A percentile compares a stretch with the other conserved stretches of the same genome.
phyloP scores from a whole-genome alignment of 2,113 vertebrate species.

The Ageneiosus marmoratus region DNA sequence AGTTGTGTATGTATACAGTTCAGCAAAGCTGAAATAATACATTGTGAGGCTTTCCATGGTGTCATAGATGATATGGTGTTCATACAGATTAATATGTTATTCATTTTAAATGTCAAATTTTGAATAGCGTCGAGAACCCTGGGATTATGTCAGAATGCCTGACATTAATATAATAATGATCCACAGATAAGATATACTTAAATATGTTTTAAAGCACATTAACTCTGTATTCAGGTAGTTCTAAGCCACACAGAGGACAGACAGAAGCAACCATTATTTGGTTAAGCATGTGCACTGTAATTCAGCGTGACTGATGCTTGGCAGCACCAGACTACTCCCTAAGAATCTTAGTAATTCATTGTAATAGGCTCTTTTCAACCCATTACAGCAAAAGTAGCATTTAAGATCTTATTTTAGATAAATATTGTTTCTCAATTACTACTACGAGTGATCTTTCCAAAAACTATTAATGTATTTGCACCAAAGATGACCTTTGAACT shows the following conservation, averaged over 20 bases:
- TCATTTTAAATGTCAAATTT: not conserved
- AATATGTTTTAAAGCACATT: not conserved
- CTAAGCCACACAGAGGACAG: not conserved
- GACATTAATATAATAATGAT: not conserved
- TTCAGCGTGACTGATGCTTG: not conserved
- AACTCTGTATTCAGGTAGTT: not conserved
- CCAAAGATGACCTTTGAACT: conserved; percentile 26
- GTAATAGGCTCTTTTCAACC: conserved; percentile 2
- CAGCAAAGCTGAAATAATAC: not conserved
- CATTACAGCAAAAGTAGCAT: conserved; percentile 3
- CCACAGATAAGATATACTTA: not conserved
- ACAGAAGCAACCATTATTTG: not conserved
- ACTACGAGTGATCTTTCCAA: conserved; percentile 17
- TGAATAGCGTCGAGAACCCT: not conserved
- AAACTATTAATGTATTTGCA: conserved; percentile 25
- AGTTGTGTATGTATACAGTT: not conserved
- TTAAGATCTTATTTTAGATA: conserved; percentile 9
- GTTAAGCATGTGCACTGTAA: not conserved
- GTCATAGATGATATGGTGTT: not conserved
- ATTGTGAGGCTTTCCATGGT: not conserved
- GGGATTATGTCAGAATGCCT: not conserved
- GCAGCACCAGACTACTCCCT: not conserved
- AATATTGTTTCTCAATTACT: conserved; percentile 32
- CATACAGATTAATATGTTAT: not conserved
- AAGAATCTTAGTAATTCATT: conserved; percentile 11